phyloP scores from a whole-genome alignment of 2,797 vertebrate species.

The Cottoperca gobio region DNA sequence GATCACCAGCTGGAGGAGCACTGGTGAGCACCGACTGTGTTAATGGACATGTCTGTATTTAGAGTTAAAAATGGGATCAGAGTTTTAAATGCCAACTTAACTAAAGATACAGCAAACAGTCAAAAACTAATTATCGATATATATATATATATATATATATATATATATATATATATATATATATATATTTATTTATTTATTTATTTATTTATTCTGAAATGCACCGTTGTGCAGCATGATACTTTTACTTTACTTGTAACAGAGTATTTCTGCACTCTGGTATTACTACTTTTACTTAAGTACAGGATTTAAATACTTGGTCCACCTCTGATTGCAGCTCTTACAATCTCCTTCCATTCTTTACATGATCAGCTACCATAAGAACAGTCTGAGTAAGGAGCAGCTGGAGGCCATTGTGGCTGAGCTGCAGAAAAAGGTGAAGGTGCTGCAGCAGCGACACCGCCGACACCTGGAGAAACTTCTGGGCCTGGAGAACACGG shows the following conservation, averaged over 20 bases:
- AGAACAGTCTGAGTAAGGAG: slow-evolving; percentile 79
- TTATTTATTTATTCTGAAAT: too few relatives aligned
- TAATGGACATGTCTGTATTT: background rate
- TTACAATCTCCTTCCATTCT: background rate
- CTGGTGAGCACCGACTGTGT: slow-evolving; percentile 62
- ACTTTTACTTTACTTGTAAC: too few relatives aligned
- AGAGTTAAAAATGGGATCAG: too few relatives aligned
- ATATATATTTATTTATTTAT: too few relatives aligned
- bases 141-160: too few relatives aligned
- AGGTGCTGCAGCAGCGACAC: slow-evolving; percentile 84
- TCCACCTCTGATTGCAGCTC: background rate
- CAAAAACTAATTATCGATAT: background rate
- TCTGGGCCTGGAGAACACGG: slow-evolving; percentile 82
- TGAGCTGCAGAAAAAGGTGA: slow-evolving; percentile 84
- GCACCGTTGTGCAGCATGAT: too few relatives aligned
- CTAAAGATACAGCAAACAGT: background rate
- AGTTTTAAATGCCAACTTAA: background rate
- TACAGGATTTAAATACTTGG: too few relatives aligned
- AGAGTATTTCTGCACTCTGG: too few relatives aligned
- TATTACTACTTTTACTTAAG: too few relatives aligned
- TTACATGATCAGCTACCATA: slow-evolving; percentile 76
- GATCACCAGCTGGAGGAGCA: slow-evolving; percentile 81
- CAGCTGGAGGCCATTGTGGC: slow-evolving; percentile 79
- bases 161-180: too few relatives aligned
- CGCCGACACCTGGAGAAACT: slow-evolving; percentile 84